phyloP scores from a whole-genome alignment of 2,113 vertebrate genomes.

The Ramphastos sulfuratus region DNA sequence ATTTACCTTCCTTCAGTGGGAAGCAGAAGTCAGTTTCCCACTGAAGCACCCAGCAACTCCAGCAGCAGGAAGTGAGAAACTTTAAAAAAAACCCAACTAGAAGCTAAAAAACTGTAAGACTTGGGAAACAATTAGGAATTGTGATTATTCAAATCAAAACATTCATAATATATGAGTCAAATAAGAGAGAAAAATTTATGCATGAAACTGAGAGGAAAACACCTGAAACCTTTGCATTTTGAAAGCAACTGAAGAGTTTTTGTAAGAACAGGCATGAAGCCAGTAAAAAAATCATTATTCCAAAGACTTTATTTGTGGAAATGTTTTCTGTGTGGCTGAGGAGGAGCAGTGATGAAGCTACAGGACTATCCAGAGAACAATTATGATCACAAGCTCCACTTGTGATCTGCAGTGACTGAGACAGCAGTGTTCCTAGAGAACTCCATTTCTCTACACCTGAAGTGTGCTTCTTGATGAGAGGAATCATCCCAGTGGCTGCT shows the following conservation, averaged over 20 bases:
- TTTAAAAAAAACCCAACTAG: not conserved
- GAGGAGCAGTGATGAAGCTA: not conserved
- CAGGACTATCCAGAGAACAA: not conserved
- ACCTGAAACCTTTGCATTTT: not conserved
- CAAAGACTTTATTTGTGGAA: conserved; percentile 42
- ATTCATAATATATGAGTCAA: not conserved
- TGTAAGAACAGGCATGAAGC: not conserved
- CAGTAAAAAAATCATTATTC: conserved; percentile 21
- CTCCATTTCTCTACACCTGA: not conserved
- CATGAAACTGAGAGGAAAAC: not conserved
- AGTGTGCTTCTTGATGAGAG: not conserved
- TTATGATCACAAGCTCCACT: not conserved
- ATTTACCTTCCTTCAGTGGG: not conserved
- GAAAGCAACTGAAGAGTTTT: not conserved
- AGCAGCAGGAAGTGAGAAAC: not conserved
- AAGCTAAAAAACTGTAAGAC: not conserved
- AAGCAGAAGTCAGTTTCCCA: not conserved
- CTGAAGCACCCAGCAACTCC: not conserved
- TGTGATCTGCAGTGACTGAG: not conserved
- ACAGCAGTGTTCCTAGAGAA: not conserved
- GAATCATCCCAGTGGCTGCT: not conserved
- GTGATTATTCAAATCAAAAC: not conserved
- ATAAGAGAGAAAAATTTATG: not conserved
- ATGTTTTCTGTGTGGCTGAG: not conserved
- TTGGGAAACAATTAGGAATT: not conserved